phyloP scores from a whole-genome alignment of 2,888 invertebrate species.

The Hyles lineata region DNA sequence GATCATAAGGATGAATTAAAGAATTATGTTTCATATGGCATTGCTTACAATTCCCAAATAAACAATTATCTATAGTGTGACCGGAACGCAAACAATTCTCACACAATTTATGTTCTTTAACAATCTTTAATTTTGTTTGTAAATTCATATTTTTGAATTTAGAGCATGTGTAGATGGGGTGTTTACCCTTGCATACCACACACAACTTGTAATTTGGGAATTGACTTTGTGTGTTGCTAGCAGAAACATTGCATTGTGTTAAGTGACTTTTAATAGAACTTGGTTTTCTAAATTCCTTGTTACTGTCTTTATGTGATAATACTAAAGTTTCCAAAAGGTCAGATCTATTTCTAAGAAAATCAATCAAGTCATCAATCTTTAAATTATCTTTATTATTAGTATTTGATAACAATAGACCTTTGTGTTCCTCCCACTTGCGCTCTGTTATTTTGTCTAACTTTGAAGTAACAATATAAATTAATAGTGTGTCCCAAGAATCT shows the following conservation, averaged over 20 bases:
- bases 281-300: not conserved
- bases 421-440: slow-evolving; percentile 36
- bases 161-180: too few species aligned
- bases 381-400: not conserved
- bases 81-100: not conserved
- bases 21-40: too few species aligned
- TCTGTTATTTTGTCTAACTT: slow-evolving; percentile 33
- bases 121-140: too few species aligned
- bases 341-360: not conserved
- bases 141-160: too few species aligned
- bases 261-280: too few species aligned
- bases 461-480: slow-evolving; percentile 31
- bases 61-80: not conserved
- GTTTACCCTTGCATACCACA: too few species aligned
- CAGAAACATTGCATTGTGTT: too few species aligned
- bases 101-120: slow-evolving; percentile 1
- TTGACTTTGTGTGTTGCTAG: too few species aligned
- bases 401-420: slow-evolving; percentile 5
- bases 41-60: too few species aligned
- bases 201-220: too few species aligned
- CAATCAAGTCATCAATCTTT: not conserved
- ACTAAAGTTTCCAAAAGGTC: not conserved
- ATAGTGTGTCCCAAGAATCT: slow-evolving; percentile 35
- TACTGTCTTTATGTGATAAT: not conserved
- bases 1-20: too few species aligned